Base-by-base conservation (phyloP, 64 coral and sea anemone genomes). In the Stichodactyla helianthus region DNA sequence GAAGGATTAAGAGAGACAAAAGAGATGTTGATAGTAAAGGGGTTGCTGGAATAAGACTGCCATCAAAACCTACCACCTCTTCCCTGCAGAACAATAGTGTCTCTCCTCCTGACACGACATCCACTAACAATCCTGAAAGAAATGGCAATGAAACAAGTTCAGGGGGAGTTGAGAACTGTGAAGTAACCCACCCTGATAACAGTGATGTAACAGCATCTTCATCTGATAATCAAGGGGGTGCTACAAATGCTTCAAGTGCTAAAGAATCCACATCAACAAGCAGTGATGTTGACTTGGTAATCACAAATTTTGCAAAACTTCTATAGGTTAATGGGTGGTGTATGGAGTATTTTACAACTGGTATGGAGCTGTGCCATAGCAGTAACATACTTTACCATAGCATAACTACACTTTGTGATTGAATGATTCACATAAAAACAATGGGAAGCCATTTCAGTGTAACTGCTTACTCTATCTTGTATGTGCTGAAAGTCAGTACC, bases 1-100 rank as follows among this genome's bases (percentile, higher is more conserved):
- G 97, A 61, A 90, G 97, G 68, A 99, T 99, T 22, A 99, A 99
- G 63, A 77, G 97, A 35, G 97, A 99, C 60, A 94, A 95, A 81
- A 26, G 74, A 25, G 93, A 93, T 89, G 97, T 86, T 4, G 97
- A 99, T 0, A 92, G 91, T 13, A 99, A 99, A 54, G 97, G 97
- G 53, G 93, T 99, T 16, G 97, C 97, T 13, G 97, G 97, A 65
- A 95, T 99, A 50, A 93, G 93, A 60, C 53, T 35, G 25, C 68
- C 26, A 13, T 74, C 68, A 27, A 74, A 74, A 74, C 68, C n/a
- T 27, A 27, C 68, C 10, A 74, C 68, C 10, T 28, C 68, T 28
- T 13, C 25, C 68, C 25, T 35, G 27, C 68, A 74, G 12, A 31
- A 31, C 25, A 74, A n/a, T 28, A 8, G 3, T 26, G 4, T 8